Percentiles rank a stretch among this genome's conserved stretches.
Evolutionary conservation across 2,113 vertebrate genomes (phyloP).

Genomic region (Gila orcuttii): DNA sequence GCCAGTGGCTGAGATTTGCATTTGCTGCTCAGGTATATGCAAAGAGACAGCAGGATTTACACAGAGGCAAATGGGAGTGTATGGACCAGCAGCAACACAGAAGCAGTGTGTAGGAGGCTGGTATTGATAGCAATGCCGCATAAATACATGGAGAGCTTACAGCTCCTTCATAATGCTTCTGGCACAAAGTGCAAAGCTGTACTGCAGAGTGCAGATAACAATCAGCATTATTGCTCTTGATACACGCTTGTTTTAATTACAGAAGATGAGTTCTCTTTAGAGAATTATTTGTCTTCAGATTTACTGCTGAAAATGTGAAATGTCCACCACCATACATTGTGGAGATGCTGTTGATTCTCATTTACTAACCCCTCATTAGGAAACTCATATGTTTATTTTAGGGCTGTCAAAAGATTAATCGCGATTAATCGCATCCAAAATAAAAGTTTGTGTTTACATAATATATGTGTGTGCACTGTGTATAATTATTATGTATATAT

Average conservation of each 20-base stretch:
- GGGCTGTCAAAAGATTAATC: too few species aligned
- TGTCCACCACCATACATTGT: neutral
- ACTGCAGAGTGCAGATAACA: neutral
- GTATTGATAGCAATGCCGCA: slow-evolving; percentile 53
- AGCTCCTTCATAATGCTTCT: slow-evolving; percentile 32
- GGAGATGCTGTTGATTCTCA: neutral
- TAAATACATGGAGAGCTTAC: slow-evolving; percentile 51
- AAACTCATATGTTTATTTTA: too few species aligned
- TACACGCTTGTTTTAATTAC: slow-evolving; percentile 4
- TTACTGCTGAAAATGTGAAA: neutral
- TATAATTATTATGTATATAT: too few species aligned
- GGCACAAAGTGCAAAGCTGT: neutral
- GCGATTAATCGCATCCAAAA: too few species aligned
- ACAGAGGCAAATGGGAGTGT: slow-evolving; percentile 43
- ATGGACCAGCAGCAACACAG: slow-evolving; percentile 39
- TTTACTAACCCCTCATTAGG: neutral
- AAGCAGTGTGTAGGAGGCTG: slow-evolving; percentile 50
- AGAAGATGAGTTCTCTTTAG: neutral
- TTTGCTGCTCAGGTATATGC: slow-evolving; percentile 47
- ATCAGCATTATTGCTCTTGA: slow-evolving; percentile 6
- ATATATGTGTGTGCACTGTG: too few species aligned
- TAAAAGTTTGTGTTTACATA: too few species aligned
- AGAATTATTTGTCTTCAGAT: slow-evolving; percentile 5
- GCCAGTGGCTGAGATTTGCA: slow-evolving; percentile 44
- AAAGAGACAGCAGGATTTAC: slow-evolving; percentile 39